Evolutionary conservation across 2,888 invertebrate species (phyloP).

Genomic region (Vanessa cardui): DNA sequence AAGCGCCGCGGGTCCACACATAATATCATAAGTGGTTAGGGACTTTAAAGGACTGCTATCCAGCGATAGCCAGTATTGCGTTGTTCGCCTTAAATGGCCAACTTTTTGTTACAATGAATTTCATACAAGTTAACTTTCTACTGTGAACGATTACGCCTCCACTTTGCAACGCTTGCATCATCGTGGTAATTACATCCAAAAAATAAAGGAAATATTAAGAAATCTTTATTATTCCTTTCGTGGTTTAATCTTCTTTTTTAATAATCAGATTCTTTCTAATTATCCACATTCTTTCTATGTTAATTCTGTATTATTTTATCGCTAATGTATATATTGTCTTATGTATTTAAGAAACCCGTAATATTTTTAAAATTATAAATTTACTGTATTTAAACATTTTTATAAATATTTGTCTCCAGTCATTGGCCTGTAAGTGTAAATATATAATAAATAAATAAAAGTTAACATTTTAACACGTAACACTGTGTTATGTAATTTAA

Average conservation of each 20-base stretch:
- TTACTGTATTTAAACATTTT: too few relatives aligned
- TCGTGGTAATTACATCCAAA: conserved; percentile 27
- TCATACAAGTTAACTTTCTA: conserved; percentile 63
- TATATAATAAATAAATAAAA: background rate
- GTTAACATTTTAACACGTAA: conserved; percentile 6
- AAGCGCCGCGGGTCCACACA: conserved; percentile 57
- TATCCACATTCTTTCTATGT: too few relatives aligned
- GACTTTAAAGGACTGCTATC: conserved; percentile 68
- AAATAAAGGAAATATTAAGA: conserved; percentile 19
- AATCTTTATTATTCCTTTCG: background rate
- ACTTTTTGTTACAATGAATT: conserved; percentile 64
- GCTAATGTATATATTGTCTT: too few relatives aligned
- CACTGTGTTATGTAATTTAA: conserved; percentile 16
- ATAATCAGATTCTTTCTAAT: too few relatives aligned
- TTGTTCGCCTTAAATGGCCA: conserved; percentile 62
- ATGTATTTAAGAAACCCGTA: too few relatives aligned
- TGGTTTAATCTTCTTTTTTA: background rate
- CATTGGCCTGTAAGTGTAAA: background rate
- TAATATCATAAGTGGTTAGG: conserved; percentile 74
- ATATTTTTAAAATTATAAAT: too few relatives aligned
- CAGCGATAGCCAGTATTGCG: conserved; percentile 64
- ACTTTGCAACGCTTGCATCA: conserved; percentile 32
- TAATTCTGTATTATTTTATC: background rate
- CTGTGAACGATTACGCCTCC: conserved; percentile 43
- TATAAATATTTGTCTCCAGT: too few relatives aligned